Conservation (phyloP, 2,888 invertebrate species). For the Strigamia maritima region DNA sequence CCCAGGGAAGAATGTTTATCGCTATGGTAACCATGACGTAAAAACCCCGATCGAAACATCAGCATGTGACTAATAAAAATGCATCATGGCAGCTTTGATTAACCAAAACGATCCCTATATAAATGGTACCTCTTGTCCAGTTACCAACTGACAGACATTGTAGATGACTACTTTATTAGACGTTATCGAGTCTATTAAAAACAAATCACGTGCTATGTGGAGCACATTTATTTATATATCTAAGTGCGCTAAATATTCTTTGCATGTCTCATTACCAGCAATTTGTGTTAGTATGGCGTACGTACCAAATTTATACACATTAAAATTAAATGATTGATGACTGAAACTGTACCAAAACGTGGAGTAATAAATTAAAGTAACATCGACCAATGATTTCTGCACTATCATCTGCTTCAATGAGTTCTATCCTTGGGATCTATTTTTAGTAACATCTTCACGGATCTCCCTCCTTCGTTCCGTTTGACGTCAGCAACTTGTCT, state of each 20-base stretch:
- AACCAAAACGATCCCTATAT: neutral
- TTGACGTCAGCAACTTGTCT: conserved; percentile 30
- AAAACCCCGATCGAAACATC: conserved; percentile 18
- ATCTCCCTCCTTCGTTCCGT: neutral
- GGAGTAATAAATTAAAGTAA: conserved; percentile 24
- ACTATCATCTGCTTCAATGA: conserved; percentile 32
- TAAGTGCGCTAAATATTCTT: neutral
- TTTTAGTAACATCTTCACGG: conserved; percentile 24
- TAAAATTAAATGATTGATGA: neutral
- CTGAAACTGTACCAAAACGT: neutral
- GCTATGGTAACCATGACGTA: conserved; percentile 25
- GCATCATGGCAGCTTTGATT: conserved; percentile 1
- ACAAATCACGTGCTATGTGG: neutral
- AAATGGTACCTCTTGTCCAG: neutral
- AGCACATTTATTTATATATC: neutral
- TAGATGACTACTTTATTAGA: neutral
- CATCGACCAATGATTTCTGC: conserved; percentile 31
- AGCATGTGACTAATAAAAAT: conserved; percentile 27
- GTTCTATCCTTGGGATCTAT: conserved; percentile 17
- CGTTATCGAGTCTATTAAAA: neutral
- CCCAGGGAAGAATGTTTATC: conserved; percentile 20
- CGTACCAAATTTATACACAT: neutral
- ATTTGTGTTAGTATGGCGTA: neutral
- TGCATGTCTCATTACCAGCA: neutral
- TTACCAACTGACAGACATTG: neutral